A percentile compares a stretch with the other conserved stretches of the same genome.
phyloP scores from a whole-genome alignment of 1,140 invertebrate genomes.

The Hyphantria cunea region DNA sequence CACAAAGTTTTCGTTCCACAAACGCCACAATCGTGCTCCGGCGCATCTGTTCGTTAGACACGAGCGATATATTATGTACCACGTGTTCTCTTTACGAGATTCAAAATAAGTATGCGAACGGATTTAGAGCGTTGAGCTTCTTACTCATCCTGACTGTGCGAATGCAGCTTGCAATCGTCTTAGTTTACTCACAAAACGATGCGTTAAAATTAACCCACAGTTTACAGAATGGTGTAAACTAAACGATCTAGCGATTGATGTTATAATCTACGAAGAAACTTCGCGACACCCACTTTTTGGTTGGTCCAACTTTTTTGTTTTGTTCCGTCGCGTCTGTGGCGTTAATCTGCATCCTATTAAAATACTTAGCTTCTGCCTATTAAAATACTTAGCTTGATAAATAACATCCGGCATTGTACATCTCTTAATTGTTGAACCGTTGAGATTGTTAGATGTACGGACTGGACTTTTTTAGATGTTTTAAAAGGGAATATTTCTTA shows the following conservation, averaged over 20 bases:
- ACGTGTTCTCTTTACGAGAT: conserved; percentile 33
- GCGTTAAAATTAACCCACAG: conserved; percentile 46
- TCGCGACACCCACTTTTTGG: no score
- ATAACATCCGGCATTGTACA: no score
- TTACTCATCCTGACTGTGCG: conserved; percentile 51
- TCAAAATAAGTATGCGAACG: conserved; percentile 41
- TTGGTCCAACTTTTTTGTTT: no score
- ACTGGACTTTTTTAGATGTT: no score
- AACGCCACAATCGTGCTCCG: not conserved
- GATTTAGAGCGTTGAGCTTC: conserved; percentile 38
- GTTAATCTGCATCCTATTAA: no score
- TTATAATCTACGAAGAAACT: no score
- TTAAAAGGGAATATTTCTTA: no score
- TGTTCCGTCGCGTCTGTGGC: no score
- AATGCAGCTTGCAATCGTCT: conserved; percentile 41
- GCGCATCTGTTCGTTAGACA: conserved; percentile 16
- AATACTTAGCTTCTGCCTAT: no score
- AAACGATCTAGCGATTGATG: conserved; percentile 7
- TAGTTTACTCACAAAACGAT: conserved; percentile 47
- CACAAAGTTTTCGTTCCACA: not conserved
- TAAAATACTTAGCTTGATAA: no score
- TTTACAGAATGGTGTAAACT: conserved; percentile 16
- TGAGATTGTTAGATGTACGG: no score
- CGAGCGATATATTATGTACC: conserved; percentile 6
- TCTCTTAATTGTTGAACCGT: no score